Evolutionary conservation across 1,140 invertebrate species (phyloP), one percentile per base, ranked within the genome.

Genomic region (Drosophila punjabiensis): DNA sequence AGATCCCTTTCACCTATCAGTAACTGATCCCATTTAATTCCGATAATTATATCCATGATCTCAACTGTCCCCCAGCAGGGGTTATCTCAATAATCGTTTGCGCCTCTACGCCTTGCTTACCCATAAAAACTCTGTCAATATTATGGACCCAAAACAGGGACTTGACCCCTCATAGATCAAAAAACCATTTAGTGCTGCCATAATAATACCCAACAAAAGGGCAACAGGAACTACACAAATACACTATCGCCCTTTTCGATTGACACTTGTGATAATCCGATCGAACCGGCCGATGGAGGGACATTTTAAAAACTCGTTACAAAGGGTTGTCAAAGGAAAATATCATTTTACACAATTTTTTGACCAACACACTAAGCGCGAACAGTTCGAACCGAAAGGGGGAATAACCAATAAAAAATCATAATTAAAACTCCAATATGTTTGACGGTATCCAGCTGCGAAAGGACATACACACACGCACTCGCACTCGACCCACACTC

Each of bases 341-440:
- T 83, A 82, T 76, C 82, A 73, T 90, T 86, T 89, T 82, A 86
- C 86, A 89, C 86, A 89, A 89, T 86, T 90, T 75, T 86, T 82
- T 89, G 86, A 82, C 86, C 86, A 86, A 61, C 59, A 48, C 59
- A 74, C 79, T 87, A 81, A 89, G 77, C 77, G 71, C 83, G 52
- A 79, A 77, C 75, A 73, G 66, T 24, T 24, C 68, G 63, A 60
- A 81, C 82, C 79, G 68, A 84, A 83, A 84, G 71, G 77, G 68
- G 66, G 59, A 76, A 84, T 82, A 85, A 82, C 65, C 86, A 86
- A 90, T 80, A 90, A 89, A 89, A 89, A 89, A 82, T 76, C 86
- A 90, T 89, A 89, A 89, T 89, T 90, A 89, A 90, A 89, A 90
- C 71, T 86, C 78, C 70, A 89, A 89, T 89, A 82, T 86, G 82